phyloP scores from a whole-genome alignment of 1,140 invertebrate genomes.

The Zaprionus nigranus region DNA sequence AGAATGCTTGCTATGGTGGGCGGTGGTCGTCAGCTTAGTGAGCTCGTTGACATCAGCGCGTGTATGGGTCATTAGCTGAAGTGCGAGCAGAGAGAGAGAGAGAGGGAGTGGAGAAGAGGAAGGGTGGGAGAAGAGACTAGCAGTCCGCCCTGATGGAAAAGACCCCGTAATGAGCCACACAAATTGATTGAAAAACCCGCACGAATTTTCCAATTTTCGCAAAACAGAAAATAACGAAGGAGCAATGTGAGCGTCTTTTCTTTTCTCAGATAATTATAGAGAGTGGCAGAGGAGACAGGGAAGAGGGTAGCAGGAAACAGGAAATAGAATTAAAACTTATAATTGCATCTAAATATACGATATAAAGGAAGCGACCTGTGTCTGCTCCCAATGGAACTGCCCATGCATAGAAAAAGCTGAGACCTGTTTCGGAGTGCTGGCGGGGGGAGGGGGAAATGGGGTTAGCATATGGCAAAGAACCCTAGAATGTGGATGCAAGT shows the following conservation, averaged over 20 bases:
- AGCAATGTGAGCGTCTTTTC: neutral
- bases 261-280: neutral
- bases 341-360: conserved; percentile 4
- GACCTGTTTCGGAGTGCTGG: neutral
- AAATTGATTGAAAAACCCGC: conserved; percentile 40
- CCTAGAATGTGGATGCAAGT: neutral
- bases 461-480: neutral
- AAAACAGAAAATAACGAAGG: neutral
- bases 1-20: conserved; percentile 32
- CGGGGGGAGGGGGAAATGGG: neutral
- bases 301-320: neutral
- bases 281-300: neutral
- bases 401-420: neutral
- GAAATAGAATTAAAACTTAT: conserved; percentile 11
- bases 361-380: neutral
- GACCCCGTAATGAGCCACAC: conserved; percentile 25
- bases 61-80: conserved; percentile 53
- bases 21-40: conserved; percentile 21
- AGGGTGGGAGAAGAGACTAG: neutral
- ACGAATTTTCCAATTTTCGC: conserved; percentile 9
- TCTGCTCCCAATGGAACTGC: neutral
- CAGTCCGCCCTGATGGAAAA: conserved; percentile 13
- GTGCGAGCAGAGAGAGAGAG: neutral
- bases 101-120: neutral
- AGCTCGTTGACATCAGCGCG: conserved; percentile 23